phyloP scores from a whole-genome alignment of 2,888 invertebrate genomes.

The Nephrotoma appendiculata region DNA sequence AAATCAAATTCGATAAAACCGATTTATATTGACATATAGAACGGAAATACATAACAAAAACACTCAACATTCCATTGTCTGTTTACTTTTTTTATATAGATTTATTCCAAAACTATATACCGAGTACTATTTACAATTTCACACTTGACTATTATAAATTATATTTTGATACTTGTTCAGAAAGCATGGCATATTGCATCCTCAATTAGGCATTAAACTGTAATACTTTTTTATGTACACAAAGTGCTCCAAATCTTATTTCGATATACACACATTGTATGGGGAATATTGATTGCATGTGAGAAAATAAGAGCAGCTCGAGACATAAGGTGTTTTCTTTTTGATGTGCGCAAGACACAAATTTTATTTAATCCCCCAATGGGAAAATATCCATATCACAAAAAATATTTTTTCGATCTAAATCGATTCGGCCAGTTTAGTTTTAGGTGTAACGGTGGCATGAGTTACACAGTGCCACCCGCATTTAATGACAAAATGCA shows the following conservation, averaged over 20 bases:
- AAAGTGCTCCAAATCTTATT: not conserved
- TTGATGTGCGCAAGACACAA: not conserved
- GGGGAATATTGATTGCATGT: not conserved
- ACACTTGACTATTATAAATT: not conserved
- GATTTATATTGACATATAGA: not conserved
- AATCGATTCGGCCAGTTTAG: not conserved
- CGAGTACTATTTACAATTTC: not conserved
- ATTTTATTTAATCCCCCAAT: not conserved
- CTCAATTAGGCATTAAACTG: not conserved
- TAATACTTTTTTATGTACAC: not conserved
- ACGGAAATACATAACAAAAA: not conserved
- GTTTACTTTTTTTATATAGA: no score
- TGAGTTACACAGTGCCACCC: not conserved
- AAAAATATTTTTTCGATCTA: not conserved
- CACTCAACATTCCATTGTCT: not conserved
- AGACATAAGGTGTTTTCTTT: not conserved
- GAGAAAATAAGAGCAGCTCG: not conserved
- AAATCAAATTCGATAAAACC: no score
- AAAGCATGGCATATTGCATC: not conserved
- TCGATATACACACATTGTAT: not conserved
- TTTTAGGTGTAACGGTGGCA: not conserved
- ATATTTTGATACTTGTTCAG: not conserved
- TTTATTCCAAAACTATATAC: no score
- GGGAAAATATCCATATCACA: not conserved
- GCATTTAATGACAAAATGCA: not conserved